These are phyloP conservation scores for Agrotis ipsilon DNA, from an alignment of 2,888 invertebrate genomes.

Conservation along the genomic window DNA sequence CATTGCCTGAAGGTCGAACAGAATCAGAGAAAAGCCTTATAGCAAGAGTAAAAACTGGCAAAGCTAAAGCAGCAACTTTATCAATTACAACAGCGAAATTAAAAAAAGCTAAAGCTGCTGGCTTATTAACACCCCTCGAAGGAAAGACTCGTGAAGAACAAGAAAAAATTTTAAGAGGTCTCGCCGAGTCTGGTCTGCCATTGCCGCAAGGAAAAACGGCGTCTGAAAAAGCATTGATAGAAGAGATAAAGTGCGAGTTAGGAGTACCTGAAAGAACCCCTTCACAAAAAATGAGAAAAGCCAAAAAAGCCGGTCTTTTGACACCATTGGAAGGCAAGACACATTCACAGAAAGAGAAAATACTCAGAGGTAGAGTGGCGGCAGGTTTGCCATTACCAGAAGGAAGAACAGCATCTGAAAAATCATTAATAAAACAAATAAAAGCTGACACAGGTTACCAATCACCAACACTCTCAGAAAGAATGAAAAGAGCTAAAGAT, in stretches of 20 bases:
- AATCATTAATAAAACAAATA: slow-evolving; percentile 47
- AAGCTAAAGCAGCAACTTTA: slow-evolving; percentile 13
- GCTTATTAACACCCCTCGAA: slow-evolving; percentile 64
- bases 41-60: slow-evolving; percentile 15
- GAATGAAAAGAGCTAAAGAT: slow-evolving; percentile 56
- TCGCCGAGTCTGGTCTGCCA: slow-evolving; percentile 44
- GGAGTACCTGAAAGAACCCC: slow-evolving; percentile 24
- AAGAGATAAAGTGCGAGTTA: slow-evolving; percentile 14
- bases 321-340: slow-evolving; percentile 59
- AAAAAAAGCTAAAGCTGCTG: slow-evolving; percentile 55
- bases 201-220: slow-evolving; percentile 41
- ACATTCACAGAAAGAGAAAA: slow-evolving; percentile 66
- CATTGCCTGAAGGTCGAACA: slow-evolving; percentile 16
- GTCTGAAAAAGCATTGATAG: slow-evolving; percentile 49
- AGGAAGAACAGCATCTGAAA: slow-evolving; percentile 63
- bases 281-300: slow-evolving; percentile 38
- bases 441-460: slow-evolving; percentile 63
- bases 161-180: slow-evolving; percentile 37
- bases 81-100: slow-evolving; percentile 45
- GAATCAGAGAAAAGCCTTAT: slow-evolving; percentile 17
- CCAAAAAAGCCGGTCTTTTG: slow-evolving; percentile 37
- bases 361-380: slow-evolving; percentile 62
- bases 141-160: slow-evolving; percentile 46
- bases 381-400: slow-evolving; percentile 60
- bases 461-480: slow-evolving; percentile 64